Percentiles rank a stretch among this genome's conserved stretches.
Conservation (phyloP, 2,888 invertebrate genomes). For the Drosophila robusta region DNA sequence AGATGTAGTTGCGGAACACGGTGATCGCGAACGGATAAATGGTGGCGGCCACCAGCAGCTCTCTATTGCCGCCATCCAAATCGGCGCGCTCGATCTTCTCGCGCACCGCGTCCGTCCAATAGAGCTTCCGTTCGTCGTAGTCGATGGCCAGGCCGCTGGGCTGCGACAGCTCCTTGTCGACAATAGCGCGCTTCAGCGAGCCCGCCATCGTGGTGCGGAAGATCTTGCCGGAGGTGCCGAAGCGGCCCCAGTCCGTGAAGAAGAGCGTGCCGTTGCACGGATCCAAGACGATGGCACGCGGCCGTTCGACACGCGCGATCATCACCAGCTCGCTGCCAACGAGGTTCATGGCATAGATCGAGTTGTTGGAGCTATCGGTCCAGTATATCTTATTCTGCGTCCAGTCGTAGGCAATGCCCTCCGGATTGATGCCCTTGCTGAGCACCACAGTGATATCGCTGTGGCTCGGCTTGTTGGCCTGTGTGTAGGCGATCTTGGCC, state of each 20-base stretch:
- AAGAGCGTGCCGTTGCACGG: conserved; percentile 98
- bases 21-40: conserved; percentile 98
- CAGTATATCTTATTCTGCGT: conserved; percentile 98
- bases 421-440: conserved; percentile 93
- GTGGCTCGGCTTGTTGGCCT: conserved; percentile 89
- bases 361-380: conserved; percentile 97
- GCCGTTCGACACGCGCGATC: conserved; percentile 96
- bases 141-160: conserved; percentile 98
- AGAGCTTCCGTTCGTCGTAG: conserved; percentile 95
- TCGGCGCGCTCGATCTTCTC: conserved; percentile 97
- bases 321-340: conserved; percentile 94
- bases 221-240: conserved; percentile 96
- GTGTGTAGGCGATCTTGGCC: conserved; percentile 94
- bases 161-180: conserved; percentile 95
- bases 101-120: conserved; percentile 98
- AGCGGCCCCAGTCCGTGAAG: conserved; percentile 98
- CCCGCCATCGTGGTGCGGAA: conserved; percentile 98
- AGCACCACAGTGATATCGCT: conserved; percentile 89
- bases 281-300: conserved; percentile 97
- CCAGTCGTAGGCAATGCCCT: conserved; percentile 98
- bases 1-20: conserved; percentile 95
- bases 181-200: conserved; percentile 93
- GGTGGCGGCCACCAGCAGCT: conserved; percentile 94
- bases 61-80: conserved; percentile 93
- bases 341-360: conserved; percentile 97